Percentiles rank a stretch among this genome's conserved stretches.
Evolutionary conservation across 2,888 invertebrate species (phyloP).

Genomic region (Orthosia gracilis): DNA sequence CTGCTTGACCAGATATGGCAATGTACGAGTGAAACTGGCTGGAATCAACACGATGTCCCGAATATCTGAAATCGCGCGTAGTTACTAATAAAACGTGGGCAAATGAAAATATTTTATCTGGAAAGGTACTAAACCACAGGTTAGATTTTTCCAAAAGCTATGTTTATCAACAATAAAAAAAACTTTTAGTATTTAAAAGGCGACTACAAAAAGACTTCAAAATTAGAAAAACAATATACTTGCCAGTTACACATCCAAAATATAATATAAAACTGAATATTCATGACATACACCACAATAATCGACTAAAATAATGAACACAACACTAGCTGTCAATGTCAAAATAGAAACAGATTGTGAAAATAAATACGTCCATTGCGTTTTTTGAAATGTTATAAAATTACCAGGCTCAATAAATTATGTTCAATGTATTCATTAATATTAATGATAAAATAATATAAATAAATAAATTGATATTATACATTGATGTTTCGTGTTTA

Average conservation of each 20-base stretch:
- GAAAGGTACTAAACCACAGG: too few relatives aligned
- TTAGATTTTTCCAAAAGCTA: too few relatives aligned
- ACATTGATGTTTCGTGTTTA: conserved; percentile 58
- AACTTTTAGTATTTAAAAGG: background rate
- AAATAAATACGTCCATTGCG: conserved; percentile 68
- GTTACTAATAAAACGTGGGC: too few relatives aligned
- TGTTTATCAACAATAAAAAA: conserved; percentile 1
- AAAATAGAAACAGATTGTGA: conserved; percentile 67
- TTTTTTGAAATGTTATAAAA: conserved; percentile 57
- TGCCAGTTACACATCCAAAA: conserved; percentile 32
- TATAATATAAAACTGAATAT: conserved; percentile 30
- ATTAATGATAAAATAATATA: conserved; percentile 45
- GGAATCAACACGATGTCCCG: background rate
- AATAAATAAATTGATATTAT: conserved; percentile 56
- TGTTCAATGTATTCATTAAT: conserved; percentile 54
- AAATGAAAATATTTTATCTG: too few relatives aligned
- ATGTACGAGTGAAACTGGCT: too few relatives aligned
- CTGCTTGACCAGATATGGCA: background rate
- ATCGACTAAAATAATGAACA: conserved; percentile 54
- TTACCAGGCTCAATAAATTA: conserved; percentile 64
- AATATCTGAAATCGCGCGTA: background rate
- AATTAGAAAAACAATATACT: background rate
- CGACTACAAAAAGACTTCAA: background rate
- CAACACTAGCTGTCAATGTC: conserved; percentile 46
- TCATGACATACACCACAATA: conserved; percentile 50